Base-by-base conservation (phyloP, 64 coral and sea anemone species). In the Trachythela sp. region DNA sequence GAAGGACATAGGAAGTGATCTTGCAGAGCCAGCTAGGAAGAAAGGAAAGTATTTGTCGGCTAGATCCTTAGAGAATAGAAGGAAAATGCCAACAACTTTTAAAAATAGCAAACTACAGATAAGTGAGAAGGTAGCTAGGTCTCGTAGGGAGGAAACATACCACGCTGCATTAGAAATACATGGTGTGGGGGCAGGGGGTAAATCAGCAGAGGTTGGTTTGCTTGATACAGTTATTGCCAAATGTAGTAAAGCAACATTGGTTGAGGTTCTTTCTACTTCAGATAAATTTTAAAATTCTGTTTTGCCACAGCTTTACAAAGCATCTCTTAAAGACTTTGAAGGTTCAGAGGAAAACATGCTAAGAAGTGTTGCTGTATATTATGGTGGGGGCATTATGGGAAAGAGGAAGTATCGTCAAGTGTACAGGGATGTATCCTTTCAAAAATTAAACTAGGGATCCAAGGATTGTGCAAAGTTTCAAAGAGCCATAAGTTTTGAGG, bases 31-130 rank as follows among this genome's bases (percentile, higher is more conserved):
- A 14, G 20, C 59, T 7, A 14, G 20, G 2, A 68, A 22, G 15
- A 68, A 68, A n/a, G n/a, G n/a, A n/a, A 68, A 31, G 59, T 68
- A 68, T 68, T 68, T 68, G 59, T 68, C 59, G 15, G 30, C 20
- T 68, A 68, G 59, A 68, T 68, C 59, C 20, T 31, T 68, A 68
- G 6, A 68, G 59, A 68, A 68, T 31, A 68, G 59, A 68, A 68
- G 30, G 59, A 68, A 68, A 68, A 68, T 68, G 59, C 59, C 59
- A 68, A 68, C 59, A 68, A 68, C 59, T 68, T n/a, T 68, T 68
- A 68, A 68, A 31, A 31, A 68, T 68, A 14, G 59, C 30, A 68
- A 68, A 68, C 2, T 68, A 22, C 59, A 68, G 59, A 68, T 68
- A 22, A 68, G 30, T 31, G 20, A 68, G 59, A 68, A 68, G 59